Percentiles rank a stretch among this genome's conserved stretches.
Conservation (phyloP, 2,797 vertebrate genomes). For the Sternarchorhynchus goeldii region DNA sequence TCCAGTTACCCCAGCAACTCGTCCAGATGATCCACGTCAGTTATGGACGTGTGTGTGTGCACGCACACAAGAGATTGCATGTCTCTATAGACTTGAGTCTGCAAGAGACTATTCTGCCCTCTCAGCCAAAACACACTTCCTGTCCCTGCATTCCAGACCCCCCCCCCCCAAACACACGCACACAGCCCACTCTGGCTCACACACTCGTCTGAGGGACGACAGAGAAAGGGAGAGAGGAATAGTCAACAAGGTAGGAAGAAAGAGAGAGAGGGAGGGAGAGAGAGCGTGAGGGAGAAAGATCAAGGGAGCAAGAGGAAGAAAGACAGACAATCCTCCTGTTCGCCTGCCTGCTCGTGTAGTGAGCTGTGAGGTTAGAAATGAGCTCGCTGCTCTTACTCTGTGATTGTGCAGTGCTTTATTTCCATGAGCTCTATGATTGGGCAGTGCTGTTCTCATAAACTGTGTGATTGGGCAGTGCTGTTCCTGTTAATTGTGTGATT, state of each 20-base stretch:
- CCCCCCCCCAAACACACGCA: conserved; percentile 37
- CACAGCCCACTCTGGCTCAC: conserved; percentile 54
- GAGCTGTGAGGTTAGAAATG: conserved; percentile 17
- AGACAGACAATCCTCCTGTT: conserved; percentile 27
- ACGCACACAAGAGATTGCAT: conserved; percentile 36
- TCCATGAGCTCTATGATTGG: background rate
- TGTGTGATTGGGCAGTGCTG: conserved; percentile 25
- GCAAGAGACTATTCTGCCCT: conserved; percentile 56
- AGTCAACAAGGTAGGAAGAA: background rate
- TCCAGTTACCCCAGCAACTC: conserved; percentile 68
- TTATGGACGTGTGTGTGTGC: conserved; percentile 41
- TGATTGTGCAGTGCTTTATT: conserved; percentile 28
- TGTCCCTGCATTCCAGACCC: conserved; percentile 69
- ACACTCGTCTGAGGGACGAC: conserved; percentile 49
- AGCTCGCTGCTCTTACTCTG: background rate
- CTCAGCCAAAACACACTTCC: conserved; percentile 71
- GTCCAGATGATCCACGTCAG: conserved; percentile 67
- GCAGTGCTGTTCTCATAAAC: too few species aligned
- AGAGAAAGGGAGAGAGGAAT: conserved; percentile 33
- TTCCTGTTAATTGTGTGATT: conserved; percentile 8
- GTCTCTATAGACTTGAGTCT: conserved; percentile 52
- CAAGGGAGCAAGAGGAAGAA: background rate
- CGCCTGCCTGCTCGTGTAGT: conserved; percentile 35
- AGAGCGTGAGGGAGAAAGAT: conserved; percentile 44
- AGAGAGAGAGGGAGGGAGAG: conserved; percentile 34